These are phyloP conservation scores for Takifugu flavidus DNA, from an alignment of 2,113 vertebrate genomes.

Conservation along the genomic window DNA sequence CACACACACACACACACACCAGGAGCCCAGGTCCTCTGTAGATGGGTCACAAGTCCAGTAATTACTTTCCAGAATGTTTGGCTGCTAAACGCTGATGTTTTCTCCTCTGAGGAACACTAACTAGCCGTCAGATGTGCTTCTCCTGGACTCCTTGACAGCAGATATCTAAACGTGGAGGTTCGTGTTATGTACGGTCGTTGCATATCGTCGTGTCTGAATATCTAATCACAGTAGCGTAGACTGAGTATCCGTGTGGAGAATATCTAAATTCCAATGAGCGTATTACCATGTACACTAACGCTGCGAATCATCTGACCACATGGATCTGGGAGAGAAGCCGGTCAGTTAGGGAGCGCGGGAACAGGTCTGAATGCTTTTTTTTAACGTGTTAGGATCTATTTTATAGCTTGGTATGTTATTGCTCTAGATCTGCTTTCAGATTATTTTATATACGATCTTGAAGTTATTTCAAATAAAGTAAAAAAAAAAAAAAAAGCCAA, in stretches of 20 bases:
- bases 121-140: slow-evolving; percentile 31
- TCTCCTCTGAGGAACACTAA: slow-evolving; percentile 39
- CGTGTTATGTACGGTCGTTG: slow-evolving; percentile 57
- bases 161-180: slow-evolving; percentile 33
- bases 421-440: slow-evolving; percentile 34
- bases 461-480: slow-evolving; percentile 42
- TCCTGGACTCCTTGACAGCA: slow-evolving; percentile 26
- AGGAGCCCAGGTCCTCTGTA: slow-evolving; percentile 46
- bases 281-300: slow-evolving; percentile 32
- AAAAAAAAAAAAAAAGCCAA: slow-evolving; percentile 1
- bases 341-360: slow-evolving; percentile 22
- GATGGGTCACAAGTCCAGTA: slow-evolving; percentile 58
- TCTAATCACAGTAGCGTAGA: slow-evolving; percentile 60
- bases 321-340: slow-evolving; percentile 22
- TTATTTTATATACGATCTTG: slow-evolving; percentile 47
- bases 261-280: slow-evolving; percentile 32
- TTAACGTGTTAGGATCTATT: slow-evolving; percentile 54
- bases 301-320: slow-evolving; percentile 35
- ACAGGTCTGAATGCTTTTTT: slow-evolving; percentile 54
- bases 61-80: slow-evolving; percentile 60
- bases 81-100: slow-evolving; percentile 32
- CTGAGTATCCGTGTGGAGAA: slow-evolving; percentile 52
- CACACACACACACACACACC: slow-evolving; percentile 26
- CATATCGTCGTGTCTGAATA: slow-evolving; percentile 51
- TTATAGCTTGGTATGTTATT: slow-evolving; percentile 55